Percentiles rank a stretch among this genome's conserved stretches.
Evolutionary conservation across 2,113 vertebrate genomes (phyloP).

Genomic region (Amia ocellicauda): DNA sequence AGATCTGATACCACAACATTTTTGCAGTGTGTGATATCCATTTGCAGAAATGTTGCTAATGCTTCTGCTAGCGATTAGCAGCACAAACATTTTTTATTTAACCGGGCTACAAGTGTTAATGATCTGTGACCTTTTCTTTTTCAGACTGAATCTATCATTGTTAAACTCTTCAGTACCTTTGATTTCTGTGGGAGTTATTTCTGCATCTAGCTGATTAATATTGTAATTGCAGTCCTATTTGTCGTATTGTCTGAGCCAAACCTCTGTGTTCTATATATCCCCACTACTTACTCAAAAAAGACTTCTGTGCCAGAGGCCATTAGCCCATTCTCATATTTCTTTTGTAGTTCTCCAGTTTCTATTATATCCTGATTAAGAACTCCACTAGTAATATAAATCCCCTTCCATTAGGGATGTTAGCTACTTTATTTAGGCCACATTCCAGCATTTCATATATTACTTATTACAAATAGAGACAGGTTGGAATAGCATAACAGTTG

Average conservation of each 20-base stretch:
- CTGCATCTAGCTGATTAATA: neutral
- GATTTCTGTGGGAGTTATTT: too few species aligned
- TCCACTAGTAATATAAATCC: neutral
- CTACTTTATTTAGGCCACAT: constrained; percentile 9
- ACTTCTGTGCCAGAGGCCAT: neutral
- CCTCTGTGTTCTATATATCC: neutral
- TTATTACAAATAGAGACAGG: constrained; percentile 11
- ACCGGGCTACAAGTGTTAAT: too few species aligned
- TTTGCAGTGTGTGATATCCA: too few species aligned
- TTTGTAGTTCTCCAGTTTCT: neutral
- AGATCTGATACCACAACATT: too few species aligned
- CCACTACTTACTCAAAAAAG: neutral
- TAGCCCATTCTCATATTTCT: neutral
- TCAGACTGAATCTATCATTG: too few species aligned
- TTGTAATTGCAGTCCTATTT: neutral
- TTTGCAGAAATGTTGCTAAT: too few species aligned
- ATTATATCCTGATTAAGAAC: constrained; percentile 1
- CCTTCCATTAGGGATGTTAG: neutral
- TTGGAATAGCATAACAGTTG: constrained; percentile 19
- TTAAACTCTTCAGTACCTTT: too few species aligned
- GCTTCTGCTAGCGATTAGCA: too few species aligned
- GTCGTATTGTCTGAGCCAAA: too few species aligned
- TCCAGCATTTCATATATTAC: constrained; percentile 19
- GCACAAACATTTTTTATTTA: too few species aligned
- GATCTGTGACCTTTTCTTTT: too few species aligned